Evolutionary conservation across 2,888 invertebrate species (phyloP), one percentile per base, ranked within the genome.

Genomic region (Spicauda simplicius): DNA sequence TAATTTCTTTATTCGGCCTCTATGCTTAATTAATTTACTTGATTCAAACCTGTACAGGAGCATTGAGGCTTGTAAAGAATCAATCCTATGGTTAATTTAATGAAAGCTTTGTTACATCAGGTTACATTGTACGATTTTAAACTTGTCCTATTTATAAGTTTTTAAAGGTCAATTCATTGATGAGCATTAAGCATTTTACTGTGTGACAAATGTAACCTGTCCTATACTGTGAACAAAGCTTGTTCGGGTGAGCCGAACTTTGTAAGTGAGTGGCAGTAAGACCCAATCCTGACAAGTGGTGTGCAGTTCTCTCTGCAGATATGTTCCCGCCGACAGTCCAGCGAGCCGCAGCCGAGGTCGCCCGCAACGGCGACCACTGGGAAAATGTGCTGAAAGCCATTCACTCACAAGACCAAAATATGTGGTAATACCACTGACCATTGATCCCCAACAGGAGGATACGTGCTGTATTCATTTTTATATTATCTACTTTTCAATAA

Each of bases 361-460:
- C 95, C 84, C 87, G 91, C 89, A 94, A 94, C 89, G 95, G 95
- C 81, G 95, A 95, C 93, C 94, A 93, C 86, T 95, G 94, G 93
- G 95, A 95, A 94, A 94, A 94, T 90, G 94, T 94, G 88, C 94
- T 95, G 93, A 93, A 93, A 90, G 87, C 92, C 75, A 90, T 92
- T 77, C 90, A 90, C 85, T 85, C 91, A 86, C 93, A 92, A 90
- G 92, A 93, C 78, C 89, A 88, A 86, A 90, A 87, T 85, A 84
- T 93, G 93, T 93, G 93, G 93, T 93, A 93, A 93, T 91, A 86
- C 90, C 89, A 90, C 91, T 86, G 80, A 74, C 81, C 78, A 79
- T 80, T 80, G 79, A 79, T 81, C 81, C 82, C 76, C 63, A 65
- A 69, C 81, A 75, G 80, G 84, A 88, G 86, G 88, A 90, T 85